phyloP scores from a whole-genome alignment of 2,888 invertebrate species.

The Perizoma flavofasciatum region DNA sequence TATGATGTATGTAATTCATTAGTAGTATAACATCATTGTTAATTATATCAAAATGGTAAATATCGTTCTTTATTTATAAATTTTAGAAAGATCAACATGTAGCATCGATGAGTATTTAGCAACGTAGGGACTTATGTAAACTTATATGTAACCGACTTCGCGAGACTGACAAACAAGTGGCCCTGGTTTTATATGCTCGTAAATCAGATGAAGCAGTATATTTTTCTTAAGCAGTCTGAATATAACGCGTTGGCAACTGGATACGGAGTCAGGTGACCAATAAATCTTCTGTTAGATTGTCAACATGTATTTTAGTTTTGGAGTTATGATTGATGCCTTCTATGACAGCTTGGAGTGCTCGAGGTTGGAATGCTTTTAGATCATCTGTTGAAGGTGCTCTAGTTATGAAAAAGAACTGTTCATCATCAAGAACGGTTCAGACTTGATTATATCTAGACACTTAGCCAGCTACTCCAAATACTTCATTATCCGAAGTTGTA shows the following conservation, averaged over 20 bases:
- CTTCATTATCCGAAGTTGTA: no score
- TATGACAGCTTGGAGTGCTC: conserved; percentile 10
- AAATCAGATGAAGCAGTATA: conserved; percentile 58
- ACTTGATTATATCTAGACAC: not conserved
- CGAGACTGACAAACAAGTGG: conserved; percentile 49
- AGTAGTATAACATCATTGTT: no score
- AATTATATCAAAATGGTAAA: not conserved
- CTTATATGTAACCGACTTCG: conserved; percentile 31
- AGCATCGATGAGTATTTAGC: conserved; percentile 22
- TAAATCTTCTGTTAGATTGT: conserved; percentile 58
- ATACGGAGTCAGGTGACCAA: conserved; percentile 59
- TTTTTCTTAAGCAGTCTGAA: conserved; percentile 52
- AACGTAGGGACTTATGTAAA: conserved; percentile 21
- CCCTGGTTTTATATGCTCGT: conserved; percentile 50
- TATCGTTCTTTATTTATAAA: not conserved
- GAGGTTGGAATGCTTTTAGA: conserved; percentile 10
- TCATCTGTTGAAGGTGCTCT: conserved; percentile 18
- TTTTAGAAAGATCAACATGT: conserved; percentile 6
- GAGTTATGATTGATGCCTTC: conserved; percentile 39
- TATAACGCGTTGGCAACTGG: conserved; percentile 63
- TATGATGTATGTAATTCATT: no score
- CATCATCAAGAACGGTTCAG: conserved; percentile 2
- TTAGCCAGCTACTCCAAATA: not conserved
- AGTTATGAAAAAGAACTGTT: conserved; percentile 1
- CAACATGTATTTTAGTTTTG: conserved; percentile 41